Conservation (phyloP, 2,113 vertebrate genomes). For the rabbit (Oryctolagus cuniculus) region DNA sequence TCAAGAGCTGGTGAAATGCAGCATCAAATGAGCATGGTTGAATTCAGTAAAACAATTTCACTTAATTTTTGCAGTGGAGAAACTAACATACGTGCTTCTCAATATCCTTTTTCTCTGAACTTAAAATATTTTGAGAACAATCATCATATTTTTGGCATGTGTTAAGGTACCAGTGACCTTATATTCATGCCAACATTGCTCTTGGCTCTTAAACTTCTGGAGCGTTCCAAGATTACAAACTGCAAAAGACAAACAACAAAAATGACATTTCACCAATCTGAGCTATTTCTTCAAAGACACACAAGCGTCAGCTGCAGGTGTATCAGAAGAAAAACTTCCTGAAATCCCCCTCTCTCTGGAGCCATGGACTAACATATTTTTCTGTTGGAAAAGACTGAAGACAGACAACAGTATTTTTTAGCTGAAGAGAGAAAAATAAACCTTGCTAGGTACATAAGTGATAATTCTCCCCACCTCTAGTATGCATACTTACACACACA, state of each 20-base stretch:
- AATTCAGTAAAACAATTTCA: neutral
- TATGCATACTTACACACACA: no score
- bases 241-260: conserved; percentile 64
- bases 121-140: neutral
- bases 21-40: neutral
- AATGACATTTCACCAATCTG: conserved; percentile 65
- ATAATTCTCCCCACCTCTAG: fast-evolving
- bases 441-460: neutral
- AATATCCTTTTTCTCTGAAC: neutral
- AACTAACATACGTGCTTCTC: neutral
- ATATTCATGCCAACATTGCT: conserved; percentile 3
- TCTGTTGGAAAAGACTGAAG: conserved; percentile 64
- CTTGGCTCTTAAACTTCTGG: conserved; percentile 6
- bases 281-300: conserved; percentile 22
- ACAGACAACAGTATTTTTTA: conserved; percentile 56
- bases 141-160: neutral
- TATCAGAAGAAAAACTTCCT: conserved; percentile 53
- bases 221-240: conserved; percentile 48
- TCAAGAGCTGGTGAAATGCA: neutral
- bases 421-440: conserved; percentile 54
- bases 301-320: conserved; percentile 45
- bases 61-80: neutral
- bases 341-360: neutral
- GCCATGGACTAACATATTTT: fast-evolving
- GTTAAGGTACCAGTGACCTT: conserved; percentile 21